These are phyloP conservation scores for Pachyrhynchus sulphureomaculatus DNA, from an alignment of 1,140 invertebrate genomes.

Conservation along the genomic window DNA sequence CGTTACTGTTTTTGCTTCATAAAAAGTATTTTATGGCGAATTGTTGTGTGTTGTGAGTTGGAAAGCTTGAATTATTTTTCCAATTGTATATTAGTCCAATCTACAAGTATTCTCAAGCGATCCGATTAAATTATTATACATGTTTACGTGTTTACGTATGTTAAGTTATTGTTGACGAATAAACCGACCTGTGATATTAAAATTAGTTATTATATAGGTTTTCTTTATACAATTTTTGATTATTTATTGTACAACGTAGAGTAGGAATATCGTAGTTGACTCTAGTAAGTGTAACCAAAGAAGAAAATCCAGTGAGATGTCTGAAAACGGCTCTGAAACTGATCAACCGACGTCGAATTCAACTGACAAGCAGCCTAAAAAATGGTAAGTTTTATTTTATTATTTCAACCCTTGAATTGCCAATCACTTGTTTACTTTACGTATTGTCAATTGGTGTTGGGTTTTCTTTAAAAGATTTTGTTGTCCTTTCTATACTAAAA, in stretches of 20 bases:
- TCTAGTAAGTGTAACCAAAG: slow-evolving; percentile 37
- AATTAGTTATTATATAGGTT: slow-evolving; percentile 45
- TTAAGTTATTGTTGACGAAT: slow-evolving; percentile 47
- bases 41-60: slow-evolving; percentile 32
- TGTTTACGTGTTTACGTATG: slow-evolving; percentile 43
- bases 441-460: background rate
- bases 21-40: slow-evolving; percentile 33
- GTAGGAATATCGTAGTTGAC: slow-evolving; percentile 33
- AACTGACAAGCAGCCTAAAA: slow-evolving; percentile 34
- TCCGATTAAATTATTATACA: slow-evolving; percentile 39
- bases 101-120: slow-evolving; percentile 33
- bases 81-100: slow-evolving; percentile 28
- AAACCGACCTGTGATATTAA: slow-evolving; percentile 49
- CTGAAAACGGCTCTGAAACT: slow-evolving; percentile 35
- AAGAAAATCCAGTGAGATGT: slow-evolving; percentile 33
- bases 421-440: background rate
- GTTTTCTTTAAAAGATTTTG: background rate
- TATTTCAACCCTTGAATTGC: background rate
- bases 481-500: slow-evolving; percentile 4
- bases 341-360: slow-evolving; percentile 26
- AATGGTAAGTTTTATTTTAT: slow-evolving; percentile 32
- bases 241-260: slow-evolving; percentile 43
- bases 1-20: slow-evolving; percentile 48
- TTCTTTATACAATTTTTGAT: slow-evolving; percentile 44
- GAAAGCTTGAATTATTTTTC: slow-evolving; percentile 27